Percentiles rank a stretch among this genome's conserved stretches.
phyloP scores from a whole-genome alignment of 2,888 invertebrate genomes.

The Metalampra italica region DNA sequence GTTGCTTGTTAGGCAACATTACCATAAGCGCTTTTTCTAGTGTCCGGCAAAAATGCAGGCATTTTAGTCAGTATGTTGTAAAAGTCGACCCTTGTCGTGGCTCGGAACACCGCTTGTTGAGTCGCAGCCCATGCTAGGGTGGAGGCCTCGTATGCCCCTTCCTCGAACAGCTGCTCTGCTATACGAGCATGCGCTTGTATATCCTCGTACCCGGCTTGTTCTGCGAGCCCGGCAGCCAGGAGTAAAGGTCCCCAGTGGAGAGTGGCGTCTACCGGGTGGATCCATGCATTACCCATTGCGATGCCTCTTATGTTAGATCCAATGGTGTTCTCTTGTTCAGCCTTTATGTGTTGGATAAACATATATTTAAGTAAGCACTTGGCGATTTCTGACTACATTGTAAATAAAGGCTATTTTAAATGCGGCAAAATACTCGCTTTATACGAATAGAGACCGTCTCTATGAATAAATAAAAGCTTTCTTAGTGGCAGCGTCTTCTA shows the following conservation, averaged over 20 bases:
- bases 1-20: background rate
- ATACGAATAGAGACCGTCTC: no score
- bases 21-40: constrained; percentile 37
- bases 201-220: constrained; percentile 79
- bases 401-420: no score
- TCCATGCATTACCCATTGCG: constrained; percentile 93
- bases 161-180: constrained; percentile 77
- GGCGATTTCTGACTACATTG: background rate
- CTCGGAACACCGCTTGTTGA: constrained; percentile 79
- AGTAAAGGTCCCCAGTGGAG: constrained; percentile 90
- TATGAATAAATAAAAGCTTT: no score
- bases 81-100: constrained; percentile 85
- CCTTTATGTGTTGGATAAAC: constrained; percentile 50
- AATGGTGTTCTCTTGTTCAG: constrained; percentile 80
- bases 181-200: constrained; percentile 78
- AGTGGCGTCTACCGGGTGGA: constrained; percentile 91
- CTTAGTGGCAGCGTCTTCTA: no score
- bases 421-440: no score
- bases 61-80: constrained; percentile 86
- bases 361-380: background rate
- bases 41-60: constrained; percentile 29
- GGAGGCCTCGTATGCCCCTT: constrained; percentile 77
- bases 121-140: constrained; percentile 82
- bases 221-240: constrained; percentile 85
- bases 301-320: constrained; percentile 86